A percentile compares a stretch with the other conserved stretches of the same genome.
These are phyloP conservation scores for Gymnoscelis rufifasciata DNA, from an alignment of 2,888 invertebrate genomes.

Conservation along the genomic window DNA sequence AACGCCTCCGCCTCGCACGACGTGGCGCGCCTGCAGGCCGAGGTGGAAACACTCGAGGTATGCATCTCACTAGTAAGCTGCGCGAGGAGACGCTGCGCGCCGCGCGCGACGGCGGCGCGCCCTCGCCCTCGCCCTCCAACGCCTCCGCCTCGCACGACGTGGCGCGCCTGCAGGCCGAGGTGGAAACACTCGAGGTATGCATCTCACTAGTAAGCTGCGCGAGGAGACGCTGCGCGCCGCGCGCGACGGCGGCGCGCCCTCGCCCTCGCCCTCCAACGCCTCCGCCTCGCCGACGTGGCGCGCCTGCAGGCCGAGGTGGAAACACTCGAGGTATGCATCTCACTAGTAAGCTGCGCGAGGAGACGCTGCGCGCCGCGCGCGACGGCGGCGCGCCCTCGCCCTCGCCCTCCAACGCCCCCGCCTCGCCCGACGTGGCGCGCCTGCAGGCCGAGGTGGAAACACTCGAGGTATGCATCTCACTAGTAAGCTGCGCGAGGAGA, in stretches of 20 bases:
- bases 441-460: constrained; percentile 90
- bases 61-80: too few species aligned
- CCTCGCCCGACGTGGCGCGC: constrained; percentile 82
- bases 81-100: too few species aligned
- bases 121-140: too few species aligned
- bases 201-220: too few species aligned
- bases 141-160: too few species aligned
- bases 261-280: constrained; percentile 24
- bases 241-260: constrained; percentile 38
- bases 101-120: too few species aligned
- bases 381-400: constrained; percentile 36
- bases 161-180: too few species aligned
- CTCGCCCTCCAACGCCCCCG: constrained; percentile 42
- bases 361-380: constrained; percentile 44
- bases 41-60: too few species aligned
- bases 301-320: constrained; percentile 90
- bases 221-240: constrained; percentile 52
- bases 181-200: too few species aligned
- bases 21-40: too few species aligned
- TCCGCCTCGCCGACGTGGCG: constrained; percentile 80
- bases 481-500: too few species aligned
- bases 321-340: constrained; percentile 86
- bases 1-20: too few species aligned
- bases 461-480: constrained; percentile 85
- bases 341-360: constrained; percentile 39